phyloP scores from a whole-genome alignment of 2,797 vertebrate species.

The Novumbra hubbsi region DNA sequence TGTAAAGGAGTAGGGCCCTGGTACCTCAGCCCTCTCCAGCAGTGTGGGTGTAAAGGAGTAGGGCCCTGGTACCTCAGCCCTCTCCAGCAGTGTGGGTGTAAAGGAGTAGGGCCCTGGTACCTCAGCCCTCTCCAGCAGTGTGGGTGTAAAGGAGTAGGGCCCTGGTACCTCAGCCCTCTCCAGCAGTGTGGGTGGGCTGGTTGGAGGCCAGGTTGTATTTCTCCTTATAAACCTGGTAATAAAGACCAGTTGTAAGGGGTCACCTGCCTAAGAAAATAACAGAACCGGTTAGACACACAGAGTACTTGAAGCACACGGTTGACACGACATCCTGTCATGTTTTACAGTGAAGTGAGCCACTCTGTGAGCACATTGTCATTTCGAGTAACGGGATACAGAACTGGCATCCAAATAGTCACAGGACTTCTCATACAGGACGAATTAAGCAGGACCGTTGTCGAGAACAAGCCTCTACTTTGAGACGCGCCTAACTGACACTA shows the following conservation, averaged over 20 bases:
- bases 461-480: conserved; percentile 46
- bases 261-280: not conserved
- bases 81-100: no score
- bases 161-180: not conserved
- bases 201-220: not conserved
- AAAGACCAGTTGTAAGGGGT: not conserved
- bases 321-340: not conserved
- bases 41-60: not conserved
- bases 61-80: no score
- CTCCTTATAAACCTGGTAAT: not conserved
- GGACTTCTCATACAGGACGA: not conserved
- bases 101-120: not conserved
- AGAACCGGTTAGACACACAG: not conserved
- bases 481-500: conserved; percentile 64
- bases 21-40: no score
- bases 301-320: not conserved
- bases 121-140: no score
- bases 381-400: not conserved
- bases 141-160: no score
- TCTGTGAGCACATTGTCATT: not conserved
- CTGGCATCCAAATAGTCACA: no score
- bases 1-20: no score
- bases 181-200: conserved; percentile 6
- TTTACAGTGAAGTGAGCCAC: not conserved
- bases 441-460: no score